Percentiles rank a stretch among this genome's conserved stretches.
Evolutionary conservation across 2,113 vertebrate genomes (phyloP).

Genomic region (Nycticorax nycticorax): DNA sequence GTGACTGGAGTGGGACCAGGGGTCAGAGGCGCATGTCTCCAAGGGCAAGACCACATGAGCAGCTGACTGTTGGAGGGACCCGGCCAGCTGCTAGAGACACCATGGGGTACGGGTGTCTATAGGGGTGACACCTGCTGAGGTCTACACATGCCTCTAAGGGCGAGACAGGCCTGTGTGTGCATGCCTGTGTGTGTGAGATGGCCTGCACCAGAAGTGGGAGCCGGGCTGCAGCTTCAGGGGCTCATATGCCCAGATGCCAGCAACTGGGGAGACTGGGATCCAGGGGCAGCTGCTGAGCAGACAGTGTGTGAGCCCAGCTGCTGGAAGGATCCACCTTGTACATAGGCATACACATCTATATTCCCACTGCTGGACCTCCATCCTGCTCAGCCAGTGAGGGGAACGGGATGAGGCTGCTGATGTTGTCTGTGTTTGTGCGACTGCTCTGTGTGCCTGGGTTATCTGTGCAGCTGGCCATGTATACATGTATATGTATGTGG

Average conservation of each 20-base stretch:
- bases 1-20: rapidly evolving
- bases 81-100: rapidly evolving
- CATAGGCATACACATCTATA: too few relatives aligned
- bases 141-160: background rate
- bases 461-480: background rate
- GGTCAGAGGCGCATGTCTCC: background rate
- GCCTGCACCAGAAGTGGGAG: background rate
- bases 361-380: background rate
- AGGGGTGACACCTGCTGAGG: background rate
- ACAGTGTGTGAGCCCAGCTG: background rate
- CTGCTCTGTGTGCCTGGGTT: background rate
- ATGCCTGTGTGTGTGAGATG: background rate
- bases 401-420: background rate
- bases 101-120: background rate
- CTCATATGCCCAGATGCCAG: background rate
- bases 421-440: background rate
- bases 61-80: background rate
- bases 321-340: background rate
- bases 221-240: background rate
- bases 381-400: background rate
- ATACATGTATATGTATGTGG: too few relatives aligned
- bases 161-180: background rate
- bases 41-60: background rate
- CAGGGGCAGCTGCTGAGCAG: background rate
- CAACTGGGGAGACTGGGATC: background rate